phyloP scores from a whole-genome alignment of 2,888 invertebrate species.

The Carcina quercana region DNA sequence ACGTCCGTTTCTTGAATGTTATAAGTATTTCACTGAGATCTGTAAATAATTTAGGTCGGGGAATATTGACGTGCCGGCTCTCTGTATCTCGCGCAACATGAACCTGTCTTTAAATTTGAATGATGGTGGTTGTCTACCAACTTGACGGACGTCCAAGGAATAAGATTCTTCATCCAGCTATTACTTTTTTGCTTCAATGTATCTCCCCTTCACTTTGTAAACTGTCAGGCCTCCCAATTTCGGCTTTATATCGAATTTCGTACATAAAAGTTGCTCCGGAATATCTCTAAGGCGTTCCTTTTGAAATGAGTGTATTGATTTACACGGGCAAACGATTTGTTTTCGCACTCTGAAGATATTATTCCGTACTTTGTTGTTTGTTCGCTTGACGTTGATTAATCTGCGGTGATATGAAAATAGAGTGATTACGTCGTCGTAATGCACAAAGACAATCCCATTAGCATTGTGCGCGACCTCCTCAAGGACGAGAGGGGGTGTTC shows the following conservation, averaged over 20 bases:
- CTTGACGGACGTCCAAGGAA: slow-evolving; percentile 17
- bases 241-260: slow-evolving; percentile 36
- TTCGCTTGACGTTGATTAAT: slow-evolving; percentile 8
- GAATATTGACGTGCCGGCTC: slow-evolving; percentile 6
- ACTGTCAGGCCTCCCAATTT: slow-evolving; percentile 24
- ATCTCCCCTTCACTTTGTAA: slow-evolving; percentile 28
- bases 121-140: slow-evolving; percentile 5
- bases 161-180: slow-evolving; percentile 13
- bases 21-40: slow-evolving; percentile 2
- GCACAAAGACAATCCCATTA: slow-evolving; percentile 10
- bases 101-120: slow-evolving; percentile 16
- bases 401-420: slow-evolving; percentile 6
- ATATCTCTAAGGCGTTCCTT: slow-evolving; percentile 23
- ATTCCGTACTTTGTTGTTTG: slow-evolving; percentile 5
- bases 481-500: slow-evolving; percentile 2
- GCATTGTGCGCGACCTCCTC: slow-evolving; percentile 5
- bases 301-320: slow-evolving; percentile 16
- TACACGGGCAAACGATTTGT: slow-evolving; percentile 4
- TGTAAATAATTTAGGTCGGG: slow-evolving; percentile 2
- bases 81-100: slow-evolving; percentile 9
- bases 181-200: slow-evolving; percentile 18
- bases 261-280: slow-evolving; percentile 30
- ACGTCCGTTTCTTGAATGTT: not conserved
- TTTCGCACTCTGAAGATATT: slow-evolving; percentile 1
- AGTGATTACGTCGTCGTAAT: slow-evolving; percentile 7